A percentile compares a stretch with the other conserved stretches of the same genome.
Evolutionary conservation across 2,888 invertebrate genomes (phyloP).

Genomic region (Scaptomyza cyrtandrae): DNA sequence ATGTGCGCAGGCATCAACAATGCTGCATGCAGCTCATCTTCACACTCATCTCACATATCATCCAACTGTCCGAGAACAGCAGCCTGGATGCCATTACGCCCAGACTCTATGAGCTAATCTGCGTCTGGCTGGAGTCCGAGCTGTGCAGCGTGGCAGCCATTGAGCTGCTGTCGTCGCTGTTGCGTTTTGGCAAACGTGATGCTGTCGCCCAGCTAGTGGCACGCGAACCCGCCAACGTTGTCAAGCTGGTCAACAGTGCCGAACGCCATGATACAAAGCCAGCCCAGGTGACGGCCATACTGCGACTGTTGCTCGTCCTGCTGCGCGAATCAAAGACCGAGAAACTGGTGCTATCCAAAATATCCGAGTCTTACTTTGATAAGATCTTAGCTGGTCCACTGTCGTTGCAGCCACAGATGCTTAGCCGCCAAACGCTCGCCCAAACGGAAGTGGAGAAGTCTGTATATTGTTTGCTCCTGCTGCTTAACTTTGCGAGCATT

Average conservation of each 20-base stretch:
- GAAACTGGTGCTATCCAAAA: constrained; percentile 81
- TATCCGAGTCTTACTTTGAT: constrained; percentile 83
- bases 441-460: constrained; percentile 54
- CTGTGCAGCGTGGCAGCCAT: constrained; percentile 79
- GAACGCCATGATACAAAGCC: constrained; percentile 77
- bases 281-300: constrained; percentile 71
- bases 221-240: constrained; percentile 71
- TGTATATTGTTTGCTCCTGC: constrained; percentile 76
- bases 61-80: constrained; percentile 70
- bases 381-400: constrained; percentile 80
- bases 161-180: constrained; percentile 70
- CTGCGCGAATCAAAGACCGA: constrained; percentile 81
- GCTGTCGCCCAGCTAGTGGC: constrained; percentile 69
- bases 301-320: constrained; percentile 75
- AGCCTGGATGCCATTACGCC: constrained; percentile 81
- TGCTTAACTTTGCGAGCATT: constrained; percentile 82
- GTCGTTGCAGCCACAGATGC: constrained; percentile 69
- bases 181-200: constrained; percentile 66
- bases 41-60: constrained; percentile 73
- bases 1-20: constrained; percentile 79
- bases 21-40: constrained; percentile 79
- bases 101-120: constrained; percentile 76
- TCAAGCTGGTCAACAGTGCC: constrained; percentile 73
- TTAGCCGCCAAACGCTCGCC: constrained; percentile 53
- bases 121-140: constrained; percentile 80